Percentiles rank a stretch among this genome's conserved stretches.
Conservation (phyloP, 1,140 invertebrate species). For the Pomacea maculata region DNA sequence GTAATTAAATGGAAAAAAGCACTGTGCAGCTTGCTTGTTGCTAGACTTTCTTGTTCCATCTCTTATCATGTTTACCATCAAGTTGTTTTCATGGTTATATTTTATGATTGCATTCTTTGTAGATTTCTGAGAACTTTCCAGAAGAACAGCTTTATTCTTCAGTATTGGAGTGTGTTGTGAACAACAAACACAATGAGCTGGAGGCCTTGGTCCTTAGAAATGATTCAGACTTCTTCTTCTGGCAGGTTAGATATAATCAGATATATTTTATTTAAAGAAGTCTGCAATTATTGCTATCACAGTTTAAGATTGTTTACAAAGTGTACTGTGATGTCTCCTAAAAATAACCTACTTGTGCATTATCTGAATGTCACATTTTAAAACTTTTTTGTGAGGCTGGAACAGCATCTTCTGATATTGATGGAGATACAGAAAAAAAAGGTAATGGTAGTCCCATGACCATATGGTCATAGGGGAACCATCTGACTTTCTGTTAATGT, state of each 20-base stretch:
- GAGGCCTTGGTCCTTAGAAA: constrained; percentile 13
- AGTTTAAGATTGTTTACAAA: background rate
- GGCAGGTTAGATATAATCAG: background rate
- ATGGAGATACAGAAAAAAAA: too few relatives aligned
- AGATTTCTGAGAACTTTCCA: background rate
- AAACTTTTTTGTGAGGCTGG: too few relatives aligned
- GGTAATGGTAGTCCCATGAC: too few relatives aligned
- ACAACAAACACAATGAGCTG: background rate
- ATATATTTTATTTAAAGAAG: background rate
- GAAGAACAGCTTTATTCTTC: background rate
- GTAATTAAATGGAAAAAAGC: background rate
- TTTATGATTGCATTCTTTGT: background rate
- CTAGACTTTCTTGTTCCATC: too few relatives aligned
- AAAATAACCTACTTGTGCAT: background rate
- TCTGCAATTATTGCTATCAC: background rate
- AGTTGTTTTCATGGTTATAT: background rate
- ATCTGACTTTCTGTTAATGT: background rate
- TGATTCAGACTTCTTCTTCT: constrained; percentile 2
- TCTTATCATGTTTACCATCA: too few relatives aligned
- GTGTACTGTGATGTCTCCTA: background rate
- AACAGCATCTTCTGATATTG: too few relatives aligned
- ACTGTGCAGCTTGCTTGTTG: background rate
- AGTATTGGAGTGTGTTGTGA: constrained; percentile 12
- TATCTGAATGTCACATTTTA: too few relatives aligned
- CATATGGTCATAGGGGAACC: background rate